Percentiles rank a stretch among this genome's conserved stretches.
Evolutionary conservation across 1,140 invertebrate genomes (phyloP).

Genomic region (Spodoptera litura): DNA sequence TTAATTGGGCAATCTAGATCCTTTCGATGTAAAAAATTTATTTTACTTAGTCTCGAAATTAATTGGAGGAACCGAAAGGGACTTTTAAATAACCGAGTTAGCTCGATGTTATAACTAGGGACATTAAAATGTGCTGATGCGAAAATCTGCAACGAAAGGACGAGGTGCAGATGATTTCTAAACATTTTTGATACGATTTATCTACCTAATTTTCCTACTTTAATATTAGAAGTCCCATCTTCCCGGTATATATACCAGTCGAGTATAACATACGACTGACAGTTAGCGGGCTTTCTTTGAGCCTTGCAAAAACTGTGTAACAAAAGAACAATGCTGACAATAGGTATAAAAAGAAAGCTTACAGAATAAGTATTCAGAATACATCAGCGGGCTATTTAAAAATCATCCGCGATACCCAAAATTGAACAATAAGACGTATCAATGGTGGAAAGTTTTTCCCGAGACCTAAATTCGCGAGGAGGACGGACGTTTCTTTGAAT

Average conservation of each 20-base stretch:
- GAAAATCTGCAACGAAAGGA: not conserved
- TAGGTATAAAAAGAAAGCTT: conserved; percentile 11
- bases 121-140: conserved; percentile 38
- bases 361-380: conserved; percentile 40
- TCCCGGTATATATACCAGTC: not conserved
- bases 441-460: conserved; percentile 55
- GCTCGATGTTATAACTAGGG: conserved; percentile 22
- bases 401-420: conserved; percentile 43
- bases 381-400: conserved; percentile 42
- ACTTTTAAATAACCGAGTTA: conserved; percentile 45
- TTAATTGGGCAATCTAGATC: conserved; percentile 51
- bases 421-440: conserved; percentile 56
- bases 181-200: conserved; percentile 15
- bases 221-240: not conserved
- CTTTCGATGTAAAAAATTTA: conserved; percentile 47
- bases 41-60: conserved; percentile 47
- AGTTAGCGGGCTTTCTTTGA: not conserved
- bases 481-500: conserved; percentile 64
- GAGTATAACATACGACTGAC: not conserved
- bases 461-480: conserved; percentile 57
- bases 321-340: not conserved
- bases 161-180: conserved; percentile 15
- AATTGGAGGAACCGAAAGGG: conserved; percentile 44
- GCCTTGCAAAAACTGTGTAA: not conserved
- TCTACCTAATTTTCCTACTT: no score